These are phyloP conservation scores for Automeris io DNA, from an alignment of 2,888 invertebrate genomes.

Conservation along the genomic window DNA sequence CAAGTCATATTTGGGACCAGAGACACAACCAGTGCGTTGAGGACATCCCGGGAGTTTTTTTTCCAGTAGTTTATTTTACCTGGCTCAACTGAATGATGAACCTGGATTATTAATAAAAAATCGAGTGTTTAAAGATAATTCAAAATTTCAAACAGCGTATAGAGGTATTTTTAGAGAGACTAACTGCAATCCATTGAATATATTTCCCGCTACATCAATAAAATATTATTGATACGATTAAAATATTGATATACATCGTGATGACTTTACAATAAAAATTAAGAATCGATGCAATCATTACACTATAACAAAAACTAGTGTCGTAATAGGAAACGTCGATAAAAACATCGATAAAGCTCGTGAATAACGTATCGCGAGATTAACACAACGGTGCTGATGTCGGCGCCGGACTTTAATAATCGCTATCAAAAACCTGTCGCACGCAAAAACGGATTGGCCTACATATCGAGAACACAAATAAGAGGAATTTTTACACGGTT, in stretches of 20 bases:
- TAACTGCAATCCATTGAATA: no score
- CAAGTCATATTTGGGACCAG: no score
- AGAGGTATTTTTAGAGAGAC: no score
- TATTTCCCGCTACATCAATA: not conserved
- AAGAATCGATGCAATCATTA: constrained; percentile 14
- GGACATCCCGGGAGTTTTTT: no score
- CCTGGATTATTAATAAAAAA: no score
- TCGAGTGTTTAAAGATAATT: no score
- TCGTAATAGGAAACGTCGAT: constrained; percentile 22
- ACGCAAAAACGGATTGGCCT: constrained; percentile 54
- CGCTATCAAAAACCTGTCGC: constrained; percentile 56
- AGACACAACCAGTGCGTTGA: no score
- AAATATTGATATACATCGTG: constrained; percentile 16
- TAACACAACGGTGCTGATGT: constrained; percentile 42
- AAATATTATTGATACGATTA: constrained; percentile 1
- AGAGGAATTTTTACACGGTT: constrained; percentile 55
- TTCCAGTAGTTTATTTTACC: no score
- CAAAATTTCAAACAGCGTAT: no score
- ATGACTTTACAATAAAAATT: constrained; percentile 21
- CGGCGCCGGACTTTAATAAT: constrained; percentile 25
- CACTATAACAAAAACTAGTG: constrained; percentile 24
- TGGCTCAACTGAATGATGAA: no score
- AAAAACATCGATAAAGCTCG: constrained; percentile 43
- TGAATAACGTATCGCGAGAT: constrained; percentile 35
- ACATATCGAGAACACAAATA: constrained; percentile 57